Evolutionary conservation across 2,888 invertebrate genomes (phyloP).

Genomic region (Drosophila nr. perissopoda): DNA sequence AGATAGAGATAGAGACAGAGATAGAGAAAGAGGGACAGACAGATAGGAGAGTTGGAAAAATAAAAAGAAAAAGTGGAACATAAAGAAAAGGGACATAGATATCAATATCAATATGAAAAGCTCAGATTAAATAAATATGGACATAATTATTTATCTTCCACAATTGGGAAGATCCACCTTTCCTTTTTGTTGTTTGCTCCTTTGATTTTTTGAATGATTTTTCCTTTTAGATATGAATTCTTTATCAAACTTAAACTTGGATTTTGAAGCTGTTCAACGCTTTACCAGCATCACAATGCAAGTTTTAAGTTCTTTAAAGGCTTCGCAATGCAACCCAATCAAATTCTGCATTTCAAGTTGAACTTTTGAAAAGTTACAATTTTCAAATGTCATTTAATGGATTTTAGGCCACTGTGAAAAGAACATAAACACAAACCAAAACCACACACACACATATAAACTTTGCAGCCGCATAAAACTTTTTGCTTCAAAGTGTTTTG

Average conservation of each 20-base stretch:
- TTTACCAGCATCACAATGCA: not conserved
- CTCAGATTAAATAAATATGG: not conserved
- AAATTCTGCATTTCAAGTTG: constrained; percentile 1
- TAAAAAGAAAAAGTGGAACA: not conserved
- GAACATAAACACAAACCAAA: constrained; percentile 8
- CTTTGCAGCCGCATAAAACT: constrained; percentile 52
- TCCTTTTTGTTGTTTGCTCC: not conserved
- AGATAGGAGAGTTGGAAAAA: not conserved
- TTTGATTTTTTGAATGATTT: not conserved
- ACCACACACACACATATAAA: not conserved
- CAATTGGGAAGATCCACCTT: not conserved
- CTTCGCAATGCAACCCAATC: not conserved
- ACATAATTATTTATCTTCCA: not conserved
- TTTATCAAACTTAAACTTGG: not conserved
- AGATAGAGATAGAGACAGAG: not conserved
- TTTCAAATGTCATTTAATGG: not conserved
- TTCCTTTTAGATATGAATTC: not conserved
- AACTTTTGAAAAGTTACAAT: not conserved
- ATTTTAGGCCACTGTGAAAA: constrained; percentile 25
- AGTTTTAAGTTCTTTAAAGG: not conserved
- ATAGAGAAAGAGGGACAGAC: too few species aligned
- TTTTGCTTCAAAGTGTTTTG: constrained; percentile 73
- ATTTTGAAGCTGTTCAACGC: not conserved
- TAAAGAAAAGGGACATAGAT: not conserved
- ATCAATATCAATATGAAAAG: not conserved